These are phyloP conservation scores for Drosophila nigromelanica DNA, from an alignment of 1,140 invertebrate species.

Conservation along the genomic window DNA sequence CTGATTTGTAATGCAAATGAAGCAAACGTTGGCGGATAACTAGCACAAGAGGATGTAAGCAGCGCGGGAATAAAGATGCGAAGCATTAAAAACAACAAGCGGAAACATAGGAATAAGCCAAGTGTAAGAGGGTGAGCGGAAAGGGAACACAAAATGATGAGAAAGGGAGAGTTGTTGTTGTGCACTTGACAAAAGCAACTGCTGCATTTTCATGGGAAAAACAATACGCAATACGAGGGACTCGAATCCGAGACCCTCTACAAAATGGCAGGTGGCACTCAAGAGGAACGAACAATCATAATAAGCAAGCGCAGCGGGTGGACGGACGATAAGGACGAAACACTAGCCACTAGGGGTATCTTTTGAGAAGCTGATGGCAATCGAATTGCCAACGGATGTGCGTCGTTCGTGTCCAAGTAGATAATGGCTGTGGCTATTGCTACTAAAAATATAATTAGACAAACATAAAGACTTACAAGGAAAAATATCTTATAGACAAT, in stretches of 20 bases:
- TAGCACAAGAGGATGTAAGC: conserved; percentile 63
- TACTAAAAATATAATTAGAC: conserved; percentile 2
- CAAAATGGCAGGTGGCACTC: conserved; percentile 35
- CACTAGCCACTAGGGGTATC: conserved; percentile 1
- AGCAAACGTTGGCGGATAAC: conserved; percentile 57
- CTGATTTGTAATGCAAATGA: conserved; percentile 82
- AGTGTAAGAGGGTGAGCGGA: conserved; percentile 3
- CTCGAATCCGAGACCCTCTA: conserved; percentile 10
- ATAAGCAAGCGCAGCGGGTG: conserved; percentile 53
- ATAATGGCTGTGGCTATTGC: conserved; percentile 3
- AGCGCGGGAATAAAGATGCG: conserved; percentile 9
- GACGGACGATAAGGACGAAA: not conserved
- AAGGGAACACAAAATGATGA: not conserved
- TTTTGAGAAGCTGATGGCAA: conserved; percentile 18
- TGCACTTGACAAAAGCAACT: conserved; percentile 42
- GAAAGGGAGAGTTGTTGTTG: conserved; percentile 15
- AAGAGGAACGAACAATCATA: conserved; percentile 52
- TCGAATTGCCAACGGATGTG: conserved; percentile 61
- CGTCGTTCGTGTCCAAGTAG: conserved; percentile 11
- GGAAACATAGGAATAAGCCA: conserved; percentile 30
- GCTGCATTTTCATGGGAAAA: conserved; percentile 52
- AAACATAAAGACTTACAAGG: too few relatives aligned
- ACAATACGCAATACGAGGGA: conserved; percentile 33
- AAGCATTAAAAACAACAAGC: conserved; percentile 38
- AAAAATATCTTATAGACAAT: not conserved